Base-by-base conservation (phyloP, 2,888 invertebrate species). In the Sinotaia quadrata region DNA sequence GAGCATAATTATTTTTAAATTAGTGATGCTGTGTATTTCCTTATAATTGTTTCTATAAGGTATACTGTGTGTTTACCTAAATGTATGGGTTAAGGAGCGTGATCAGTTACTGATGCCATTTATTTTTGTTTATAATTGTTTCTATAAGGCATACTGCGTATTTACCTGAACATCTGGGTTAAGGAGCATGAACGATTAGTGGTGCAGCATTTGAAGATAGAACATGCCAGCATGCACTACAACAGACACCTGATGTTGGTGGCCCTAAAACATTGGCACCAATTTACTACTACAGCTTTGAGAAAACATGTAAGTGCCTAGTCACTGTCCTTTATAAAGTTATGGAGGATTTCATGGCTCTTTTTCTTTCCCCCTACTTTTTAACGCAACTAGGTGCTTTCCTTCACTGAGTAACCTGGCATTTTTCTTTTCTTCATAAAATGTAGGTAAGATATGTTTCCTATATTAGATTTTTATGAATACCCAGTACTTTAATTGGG, bases 241-340 rank as follows among this genome's bases (percentile, higher is more conserved):
- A 31, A 65, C 31, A 44, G 41, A 31, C 29, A 31, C 41, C 56
- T 56, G 31, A 12, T 65, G 65, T 54, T 44, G 5, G 18, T 31
- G 8, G 44, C 31, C n/a, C 18, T 65, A 15, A 41, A 36, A n/a
- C 56, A 41, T 29, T 65, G 65, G 65, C 56, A 47, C 33, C 27
- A 5, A 31, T 56, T 27, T 24, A 41, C 27, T 29, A 21, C 54
- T n/a, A 21, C 10, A 18, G 54, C 41, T 33, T 44, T 65, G 5
- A 52, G 65, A 36, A 65, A 65, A 44, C 41, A 56, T 33, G 67
- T 67, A 49, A 59, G 58, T 69, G 37, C 37, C 12, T 31, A 8
- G 4, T 5, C n/a, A n/a, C n/a, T n/a, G n/a, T n/a, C n/a, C n/a
- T n/a, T n/a, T n/a, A n/a, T n/a, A n/a, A n/a, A n/a, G n/a, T n/a